Conservation (phyloP, 2,888 invertebrate genomes). For the Sepioteuthis lessoniana region DNA sequence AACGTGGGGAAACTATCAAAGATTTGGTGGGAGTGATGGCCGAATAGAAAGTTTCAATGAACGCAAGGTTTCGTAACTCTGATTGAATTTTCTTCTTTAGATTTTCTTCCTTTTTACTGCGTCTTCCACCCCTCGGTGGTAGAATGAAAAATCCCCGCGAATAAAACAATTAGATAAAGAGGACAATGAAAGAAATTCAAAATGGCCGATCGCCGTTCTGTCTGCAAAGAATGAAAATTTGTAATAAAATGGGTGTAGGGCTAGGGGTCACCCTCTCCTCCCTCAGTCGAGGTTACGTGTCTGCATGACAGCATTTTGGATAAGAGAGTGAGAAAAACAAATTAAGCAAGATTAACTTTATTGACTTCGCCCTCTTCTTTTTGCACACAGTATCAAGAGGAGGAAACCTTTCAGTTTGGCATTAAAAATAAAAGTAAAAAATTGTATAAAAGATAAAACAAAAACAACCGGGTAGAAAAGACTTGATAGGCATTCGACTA, state of each 20-base stretch:
- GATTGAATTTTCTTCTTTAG: background rate
- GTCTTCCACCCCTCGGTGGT: background rate
- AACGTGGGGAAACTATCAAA: background rate
- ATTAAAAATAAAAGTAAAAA: no score
- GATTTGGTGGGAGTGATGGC: background rate
- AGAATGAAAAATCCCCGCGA: background rate
- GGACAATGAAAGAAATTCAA: slow-evolving; percentile 8
- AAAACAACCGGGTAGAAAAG: background rate
- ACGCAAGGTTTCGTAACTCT: background rate
- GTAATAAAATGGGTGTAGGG: background rate
- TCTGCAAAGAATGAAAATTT: background rate
- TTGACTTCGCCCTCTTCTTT: background rate
- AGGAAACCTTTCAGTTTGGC: background rate
- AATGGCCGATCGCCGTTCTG: background rate
- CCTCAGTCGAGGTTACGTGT: background rate
- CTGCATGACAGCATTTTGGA: background rate
- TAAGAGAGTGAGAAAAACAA: background rate
- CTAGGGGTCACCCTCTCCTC: background rate
- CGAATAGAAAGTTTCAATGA: background rate
- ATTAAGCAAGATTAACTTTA: background rate
- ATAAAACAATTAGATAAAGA: slow-evolving; percentile 8
- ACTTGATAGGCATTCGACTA: background rate
- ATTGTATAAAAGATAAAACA: background rate
- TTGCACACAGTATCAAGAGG: background rate
- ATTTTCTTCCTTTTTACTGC: background rate